Evolutionary conservation across 2,888 invertebrate species (phyloP), one percentile per base, ranked within the genome.

Genomic region (Noctuana brunneofusca): DNA sequence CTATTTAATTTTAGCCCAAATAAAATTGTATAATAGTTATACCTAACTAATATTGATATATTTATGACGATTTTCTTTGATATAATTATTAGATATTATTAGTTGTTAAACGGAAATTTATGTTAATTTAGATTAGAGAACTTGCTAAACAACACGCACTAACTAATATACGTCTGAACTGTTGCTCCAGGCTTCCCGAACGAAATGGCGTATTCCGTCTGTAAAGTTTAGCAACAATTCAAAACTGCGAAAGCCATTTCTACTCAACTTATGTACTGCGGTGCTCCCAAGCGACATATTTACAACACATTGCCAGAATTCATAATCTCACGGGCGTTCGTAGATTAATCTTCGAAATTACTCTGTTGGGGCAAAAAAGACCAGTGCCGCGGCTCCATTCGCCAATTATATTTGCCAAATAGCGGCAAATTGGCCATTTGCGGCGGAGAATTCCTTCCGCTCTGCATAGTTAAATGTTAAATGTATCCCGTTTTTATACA

Each of bases 341-440:
- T 72, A 69, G 82, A 86, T 87, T 84, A 87, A 86, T 86, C 83
- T 83, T 75, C 71, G 63, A 72, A 82, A 86, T 82, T 81, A 81
- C 77, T 73, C 75, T 69, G 69, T 68, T 67, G 64, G 68, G 68
- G 68, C 75, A 75, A 84, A 84, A 84, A 84, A 86, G 78, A 76
- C 79, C 81, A 77, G 76, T 78, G 79, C 71, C 72, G 74, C 72
- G 80, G 76, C 73, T 75, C 75, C 74, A 74, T 76, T 73, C 71
- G 78, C 72, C 72, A 75, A 75, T 76, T 76, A 76, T 76, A 74
- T 76, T 75, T 76, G 76, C 74, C 77, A 84, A 89, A 89, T 87
- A 81, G 84, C 84, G 73, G 75, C 79, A 83, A 85, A 87, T 86
- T 83, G 85, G 79, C 84, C 80, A 82, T 89, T 88, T 81, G 76